Percentiles rank a stretch among this genome's conserved stretches.
Evolutionary conservation across 2,797 vertebrate genomes (phyloP).

Genomic region (Peromyscus eremicus): DNA sequence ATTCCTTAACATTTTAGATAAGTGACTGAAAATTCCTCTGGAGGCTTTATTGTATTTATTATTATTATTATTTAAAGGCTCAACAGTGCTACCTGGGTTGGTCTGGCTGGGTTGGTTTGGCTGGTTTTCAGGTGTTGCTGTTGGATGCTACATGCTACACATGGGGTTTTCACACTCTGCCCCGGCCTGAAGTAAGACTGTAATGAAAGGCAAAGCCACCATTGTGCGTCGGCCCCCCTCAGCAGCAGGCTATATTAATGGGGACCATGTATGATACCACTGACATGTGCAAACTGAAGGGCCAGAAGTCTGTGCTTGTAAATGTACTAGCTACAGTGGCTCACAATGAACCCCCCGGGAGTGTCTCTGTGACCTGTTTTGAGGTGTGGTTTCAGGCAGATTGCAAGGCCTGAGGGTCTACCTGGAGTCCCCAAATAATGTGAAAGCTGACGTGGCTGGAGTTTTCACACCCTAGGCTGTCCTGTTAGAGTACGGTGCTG

Average conservation of each 20-base stretch:
- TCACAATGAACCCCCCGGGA: not conserved
- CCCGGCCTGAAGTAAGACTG: not conserved
- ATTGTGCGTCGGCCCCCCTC: accelerated
- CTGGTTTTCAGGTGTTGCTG: not conserved
- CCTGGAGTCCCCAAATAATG: not conserved
- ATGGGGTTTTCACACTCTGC: accelerated
- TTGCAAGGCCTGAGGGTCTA: not conserved
- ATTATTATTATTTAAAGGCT: not conserved
- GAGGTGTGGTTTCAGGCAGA: not conserved
- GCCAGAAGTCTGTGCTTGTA: not conserved
- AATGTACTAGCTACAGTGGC: not conserved
- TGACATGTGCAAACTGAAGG: not conserved
- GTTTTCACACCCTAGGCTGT: not conserved
- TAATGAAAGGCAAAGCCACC: not conserved
- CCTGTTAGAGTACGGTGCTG: no score
- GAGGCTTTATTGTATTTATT: not conserved
- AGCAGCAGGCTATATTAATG: not conserved
- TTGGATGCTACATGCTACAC: accelerated
- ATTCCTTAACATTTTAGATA: conserved; percentile 26
- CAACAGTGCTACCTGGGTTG: not conserved
- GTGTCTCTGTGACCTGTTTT: not conserved
- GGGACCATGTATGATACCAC: not conserved
- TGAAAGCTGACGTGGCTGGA: not conserved
- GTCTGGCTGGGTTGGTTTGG: not conserved
- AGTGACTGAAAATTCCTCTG: not conserved